Evolutionary conservation across 1,140 invertebrate genomes (phyloP).

Genomic region (Aleiodes sp.): DNA sequence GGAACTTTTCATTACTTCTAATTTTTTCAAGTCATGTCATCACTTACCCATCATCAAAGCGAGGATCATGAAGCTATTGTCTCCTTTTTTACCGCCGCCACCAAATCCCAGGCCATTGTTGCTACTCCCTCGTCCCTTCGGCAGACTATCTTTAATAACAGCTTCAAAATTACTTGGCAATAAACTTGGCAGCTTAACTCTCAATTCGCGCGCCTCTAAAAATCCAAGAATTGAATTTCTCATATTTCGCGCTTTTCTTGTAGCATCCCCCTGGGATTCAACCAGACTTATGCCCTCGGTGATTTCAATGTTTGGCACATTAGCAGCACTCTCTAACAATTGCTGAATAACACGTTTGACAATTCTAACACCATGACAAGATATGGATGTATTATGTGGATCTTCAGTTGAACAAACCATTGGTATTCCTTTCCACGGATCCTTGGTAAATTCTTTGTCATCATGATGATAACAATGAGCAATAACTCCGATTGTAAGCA

Average conservation of each 20-base stretch:
- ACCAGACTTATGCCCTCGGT: conserved; percentile 73
- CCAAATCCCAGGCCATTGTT: conserved; percentile 42
- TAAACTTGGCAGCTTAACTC: conserved; percentile 75
- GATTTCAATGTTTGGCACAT: conserved; percentile 65
- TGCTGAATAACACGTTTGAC: conserved; percentile 64
- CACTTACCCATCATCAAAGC: conserved; percentile 78
- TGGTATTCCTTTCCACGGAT: conserved; percentile 52
- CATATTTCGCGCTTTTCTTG: conserved; percentile 61
- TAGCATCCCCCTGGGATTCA: conserved; percentile 47
- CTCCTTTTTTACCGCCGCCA: conserved; percentile 63
- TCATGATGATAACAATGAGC: background rate
- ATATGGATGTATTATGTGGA: conserved; percentile 58
- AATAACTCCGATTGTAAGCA: background rate
- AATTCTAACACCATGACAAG: conserved; percentile 65
- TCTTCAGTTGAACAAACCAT: conserved; percentile 49
- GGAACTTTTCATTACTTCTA: too few species aligned
- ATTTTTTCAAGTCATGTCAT: too few species aligned
- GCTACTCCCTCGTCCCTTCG: conserved; percentile 33
- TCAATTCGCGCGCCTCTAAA: conserved; percentile 74
- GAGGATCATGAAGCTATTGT: conserved; percentile 68
- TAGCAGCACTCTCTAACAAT: conserved; percentile 55
- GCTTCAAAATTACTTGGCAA: conserved; percentile 53
- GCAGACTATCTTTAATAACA: conserved; percentile 48
- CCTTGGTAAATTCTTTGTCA: conserved; percentile 9
- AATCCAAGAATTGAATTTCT: conserved; percentile 72